Conservation (phyloP, 2,888 invertebrate species). For the Dryobota labecula region DNA sequence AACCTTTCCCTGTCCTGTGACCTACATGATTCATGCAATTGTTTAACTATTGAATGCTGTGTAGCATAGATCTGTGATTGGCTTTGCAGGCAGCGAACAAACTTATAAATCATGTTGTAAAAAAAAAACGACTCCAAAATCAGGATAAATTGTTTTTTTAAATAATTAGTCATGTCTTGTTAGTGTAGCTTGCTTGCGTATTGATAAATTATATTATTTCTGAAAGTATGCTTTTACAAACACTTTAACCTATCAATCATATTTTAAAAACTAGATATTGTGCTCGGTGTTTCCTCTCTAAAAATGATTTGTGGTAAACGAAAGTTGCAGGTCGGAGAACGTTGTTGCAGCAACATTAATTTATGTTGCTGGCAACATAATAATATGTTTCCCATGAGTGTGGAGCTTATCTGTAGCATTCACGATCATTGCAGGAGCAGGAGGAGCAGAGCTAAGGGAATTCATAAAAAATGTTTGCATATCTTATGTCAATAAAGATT, state of each 20-base stretch:
- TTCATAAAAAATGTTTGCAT: too few species aligned
- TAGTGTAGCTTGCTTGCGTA: background rate
- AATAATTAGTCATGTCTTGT: background rate
- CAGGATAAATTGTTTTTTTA: background rate
- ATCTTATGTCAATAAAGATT: too few species aligned
- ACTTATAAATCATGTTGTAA: background rate
- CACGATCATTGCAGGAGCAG: too few species aligned
- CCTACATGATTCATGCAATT: constrained; percentile 11
- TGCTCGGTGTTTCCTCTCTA: background rate
- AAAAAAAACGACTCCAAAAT: background rate
- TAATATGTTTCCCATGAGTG: too few species aligned
- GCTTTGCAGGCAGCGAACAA: background rate
- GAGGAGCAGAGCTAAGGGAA: too few species aligned
- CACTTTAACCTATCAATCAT: background rate
- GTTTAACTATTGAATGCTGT: background rate
- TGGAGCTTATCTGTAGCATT: background rate
- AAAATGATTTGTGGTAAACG: background rate
- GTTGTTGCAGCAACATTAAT: background rate
- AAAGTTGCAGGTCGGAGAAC: background rate
- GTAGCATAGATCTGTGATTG: background rate
- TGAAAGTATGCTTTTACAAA: background rate
- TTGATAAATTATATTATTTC: background rate
- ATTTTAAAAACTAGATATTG: background rate
- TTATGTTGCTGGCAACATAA: too few species aligned
- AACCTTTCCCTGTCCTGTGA: background rate